These are phyloP conservation scores for Petaurus breviceps DNA, from an alignment of 2,113 vertebrate genomes.

Conservation along the genomic window DNA sequence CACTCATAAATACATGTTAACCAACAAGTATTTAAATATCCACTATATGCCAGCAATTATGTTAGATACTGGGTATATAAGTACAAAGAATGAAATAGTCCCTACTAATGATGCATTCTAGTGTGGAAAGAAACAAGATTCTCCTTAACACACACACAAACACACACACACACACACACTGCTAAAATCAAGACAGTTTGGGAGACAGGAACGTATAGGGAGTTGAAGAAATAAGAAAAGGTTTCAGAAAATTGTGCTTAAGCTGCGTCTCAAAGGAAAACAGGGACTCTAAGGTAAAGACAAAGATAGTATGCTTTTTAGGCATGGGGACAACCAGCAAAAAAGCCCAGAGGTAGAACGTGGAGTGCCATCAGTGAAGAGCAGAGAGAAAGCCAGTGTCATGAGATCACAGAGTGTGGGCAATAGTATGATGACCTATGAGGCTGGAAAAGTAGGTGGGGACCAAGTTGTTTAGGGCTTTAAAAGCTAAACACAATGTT, in stretches of 20 bases:
- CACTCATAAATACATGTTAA: no score
- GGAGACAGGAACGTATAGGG: not conserved
- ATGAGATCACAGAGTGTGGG: no score
- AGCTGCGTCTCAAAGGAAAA: not conserved
- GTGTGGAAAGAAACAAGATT: not conserved
- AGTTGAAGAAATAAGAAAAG: not conserved
- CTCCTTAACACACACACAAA: not conserved
- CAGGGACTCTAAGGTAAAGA: not conserved
- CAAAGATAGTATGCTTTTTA: not conserved
- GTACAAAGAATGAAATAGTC: not conserved
- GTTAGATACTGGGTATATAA: not conserved
- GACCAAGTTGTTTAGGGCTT: no score
- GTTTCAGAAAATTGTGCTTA: not conserved
- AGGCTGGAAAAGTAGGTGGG: no score
- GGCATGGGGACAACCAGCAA: not conserved
- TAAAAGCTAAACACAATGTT: no score
- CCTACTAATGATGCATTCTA: not conserved
- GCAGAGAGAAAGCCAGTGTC: not conserved
- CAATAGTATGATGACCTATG: not conserved
- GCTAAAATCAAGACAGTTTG: not conserved
- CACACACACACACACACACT: not conserved
- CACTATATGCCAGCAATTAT: not conserved
- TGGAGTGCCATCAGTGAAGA: not conserved
- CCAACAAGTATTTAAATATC: no score
- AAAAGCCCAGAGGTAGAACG: not conserved